phyloP scores from a whole-genome alignment of 2,797 vertebrate species.

The Sylvilagus floridanus region DNA sequence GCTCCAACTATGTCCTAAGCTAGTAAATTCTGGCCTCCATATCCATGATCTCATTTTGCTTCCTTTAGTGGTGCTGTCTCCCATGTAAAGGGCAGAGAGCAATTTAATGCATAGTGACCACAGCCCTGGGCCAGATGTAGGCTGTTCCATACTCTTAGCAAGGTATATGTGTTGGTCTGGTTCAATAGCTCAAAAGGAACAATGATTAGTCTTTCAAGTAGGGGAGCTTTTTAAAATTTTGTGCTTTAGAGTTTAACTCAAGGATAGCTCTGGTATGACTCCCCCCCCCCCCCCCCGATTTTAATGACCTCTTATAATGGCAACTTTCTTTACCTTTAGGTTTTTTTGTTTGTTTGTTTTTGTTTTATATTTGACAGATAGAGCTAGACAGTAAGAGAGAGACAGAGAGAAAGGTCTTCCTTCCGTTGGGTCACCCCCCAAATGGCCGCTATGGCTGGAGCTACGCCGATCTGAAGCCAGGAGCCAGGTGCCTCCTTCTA shows the following conservation, averaged over 20 bases:
- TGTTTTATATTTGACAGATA: too few relatives aligned
- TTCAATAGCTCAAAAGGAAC: neutral
- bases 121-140: neutral
- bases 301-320: neutral
- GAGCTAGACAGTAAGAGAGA: too few relatives aligned
- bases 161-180: neutral
- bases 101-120: neutral
- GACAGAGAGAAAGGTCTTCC: too few relatives aligned
- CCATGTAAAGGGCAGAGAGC: neutral
- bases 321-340: neutral
- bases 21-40: neutral
- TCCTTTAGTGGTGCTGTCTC: slow-evolving; percentile 10
- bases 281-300: neutral
- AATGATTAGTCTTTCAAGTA: neutral
- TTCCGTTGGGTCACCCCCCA: too few relatives aligned
- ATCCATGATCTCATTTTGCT: slow-evolving; percentile 17
- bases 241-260: neutral
- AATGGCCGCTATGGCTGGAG: too few relatives aligned
- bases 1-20: neutral
- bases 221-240: neutral
- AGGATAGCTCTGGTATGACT: neutral
- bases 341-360: neutral
- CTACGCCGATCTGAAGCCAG: too few relatives aligned
- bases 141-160: neutral
- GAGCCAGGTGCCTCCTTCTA: too few relatives aligned